phyloP scores from a whole-genome alignment of 2,113 vertebrate genomes.

The Nothoprocta pentlandii region DNA sequence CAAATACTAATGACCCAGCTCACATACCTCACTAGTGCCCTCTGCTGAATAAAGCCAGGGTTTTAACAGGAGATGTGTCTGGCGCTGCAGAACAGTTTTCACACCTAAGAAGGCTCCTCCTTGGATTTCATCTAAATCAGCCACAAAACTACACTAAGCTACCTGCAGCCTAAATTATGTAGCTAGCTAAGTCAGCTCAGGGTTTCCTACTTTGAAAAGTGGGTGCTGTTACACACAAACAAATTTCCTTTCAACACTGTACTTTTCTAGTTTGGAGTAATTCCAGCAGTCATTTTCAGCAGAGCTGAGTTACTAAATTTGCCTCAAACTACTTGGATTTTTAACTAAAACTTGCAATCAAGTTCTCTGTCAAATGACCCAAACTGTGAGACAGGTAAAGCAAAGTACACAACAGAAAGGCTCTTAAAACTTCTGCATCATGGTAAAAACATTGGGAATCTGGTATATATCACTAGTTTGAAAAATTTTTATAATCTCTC shows the following conservation, averaged over 20 bases:
- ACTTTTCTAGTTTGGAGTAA: neutral
- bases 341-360: neutral
- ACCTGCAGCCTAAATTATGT: neutral
- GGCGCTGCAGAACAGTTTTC: neutral
- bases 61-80: neutral
- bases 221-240: neutral
- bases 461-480: neutral
- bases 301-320: neutral
- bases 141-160: neutral
- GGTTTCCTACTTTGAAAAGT: neutral
- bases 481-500: neutral
- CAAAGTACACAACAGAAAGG: neutral
- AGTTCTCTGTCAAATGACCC: neutral
- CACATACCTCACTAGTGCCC: neutral
- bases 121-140: neutral
- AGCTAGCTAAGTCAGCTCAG: neutral
- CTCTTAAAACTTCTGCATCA: neutral
- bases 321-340: neutral
- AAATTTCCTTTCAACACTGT: neutral
- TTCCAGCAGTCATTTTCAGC: neutral
- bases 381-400: neutral
- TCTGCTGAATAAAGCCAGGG: neutral
- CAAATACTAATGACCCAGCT: neutral
- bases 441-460: neutral
- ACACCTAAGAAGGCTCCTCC: neutral